phyloP scores from a whole-genome alignment of 2,113 vertebrate species.

The Melanerpes formicivorus region DNA sequence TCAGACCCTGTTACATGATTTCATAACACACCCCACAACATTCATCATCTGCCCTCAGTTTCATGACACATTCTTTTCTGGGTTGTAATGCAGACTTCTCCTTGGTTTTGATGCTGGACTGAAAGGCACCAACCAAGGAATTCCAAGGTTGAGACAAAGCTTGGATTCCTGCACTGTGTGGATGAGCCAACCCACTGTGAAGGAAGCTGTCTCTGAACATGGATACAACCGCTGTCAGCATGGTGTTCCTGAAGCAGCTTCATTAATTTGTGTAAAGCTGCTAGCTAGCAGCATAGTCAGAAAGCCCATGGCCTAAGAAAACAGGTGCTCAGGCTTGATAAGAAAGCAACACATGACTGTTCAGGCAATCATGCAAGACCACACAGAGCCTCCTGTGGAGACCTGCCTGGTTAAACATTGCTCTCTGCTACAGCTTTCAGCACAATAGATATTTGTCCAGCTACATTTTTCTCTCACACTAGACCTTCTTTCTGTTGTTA shows the following conservation, averaged over 20 bases:
- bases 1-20: background rate
- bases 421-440: background rate
- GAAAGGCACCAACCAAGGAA: background rate
- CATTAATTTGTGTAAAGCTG: background rate
- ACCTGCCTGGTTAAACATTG: background rate
- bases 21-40: rapidly evolving
- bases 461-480: background rate
- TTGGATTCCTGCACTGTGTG: background rate
- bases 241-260: background rate
- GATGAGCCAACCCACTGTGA: background rate
- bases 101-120: background rate
- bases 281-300: background rate
- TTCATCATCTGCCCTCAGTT: background rate
- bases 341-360: background rate
- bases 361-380: background rate
- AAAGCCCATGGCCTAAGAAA: background rate
- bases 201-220: background rate
- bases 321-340: background rate
- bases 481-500: background rate
- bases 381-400: background rate
- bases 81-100: background rate
- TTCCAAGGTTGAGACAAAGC: background rate
- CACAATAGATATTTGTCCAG: background rate
- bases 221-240: background rate
- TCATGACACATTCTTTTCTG: rapidly evolving